A percentile compares a stretch with the other conserved stretches of the same genome.
Conservation (phyloP, 2,888 invertebrate genomes). For the Acholoe squamosa region DNA sequence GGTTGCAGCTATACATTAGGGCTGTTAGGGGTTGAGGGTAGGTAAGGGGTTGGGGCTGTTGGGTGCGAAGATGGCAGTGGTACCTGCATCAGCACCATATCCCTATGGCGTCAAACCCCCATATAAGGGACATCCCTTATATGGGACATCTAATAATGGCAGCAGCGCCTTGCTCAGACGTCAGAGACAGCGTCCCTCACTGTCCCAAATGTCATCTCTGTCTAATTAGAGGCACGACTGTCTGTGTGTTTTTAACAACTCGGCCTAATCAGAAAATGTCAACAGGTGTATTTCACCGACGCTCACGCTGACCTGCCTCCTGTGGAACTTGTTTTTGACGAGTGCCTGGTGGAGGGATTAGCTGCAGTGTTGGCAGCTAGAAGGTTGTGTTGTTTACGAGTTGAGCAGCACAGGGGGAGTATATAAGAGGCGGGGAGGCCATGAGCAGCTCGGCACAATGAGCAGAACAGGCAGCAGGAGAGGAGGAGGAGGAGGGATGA, state of each 20-base stretch:
- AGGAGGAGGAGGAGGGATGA: neutral
- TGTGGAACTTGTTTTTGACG: neutral
- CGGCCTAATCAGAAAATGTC: neutral
- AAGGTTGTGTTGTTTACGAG: slow-evolving; percentile 31
- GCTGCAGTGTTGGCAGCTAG: neutral
- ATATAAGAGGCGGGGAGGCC: neutral
- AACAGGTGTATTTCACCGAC: neutral
- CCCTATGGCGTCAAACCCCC: neutral
- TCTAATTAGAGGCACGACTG: neutral
- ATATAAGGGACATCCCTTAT: slow-evolving; percentile 11
- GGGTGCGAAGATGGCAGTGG: neutral
- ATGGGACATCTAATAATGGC: neutral
- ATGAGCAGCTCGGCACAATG: neutral
- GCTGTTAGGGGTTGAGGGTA: no score
- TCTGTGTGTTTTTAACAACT: neutral
- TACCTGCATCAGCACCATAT: neutral
- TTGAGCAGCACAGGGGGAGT: neutral
- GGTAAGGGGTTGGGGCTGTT: no score
- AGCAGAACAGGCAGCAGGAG: neutral
- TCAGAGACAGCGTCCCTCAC: neutral
- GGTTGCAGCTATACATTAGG: no score
- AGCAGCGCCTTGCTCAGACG: neutral
- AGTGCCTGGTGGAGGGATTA: neutral
- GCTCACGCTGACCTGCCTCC: neutral
- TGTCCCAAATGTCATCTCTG: neutral